A percentile compares a stretch with the other conserved stretches of the same genome.
These are phyloP conservation scores for Magallana nippona DNA, from an alignment of 2,888 invertebrate species.

Conservation along the genomic window DNA sequence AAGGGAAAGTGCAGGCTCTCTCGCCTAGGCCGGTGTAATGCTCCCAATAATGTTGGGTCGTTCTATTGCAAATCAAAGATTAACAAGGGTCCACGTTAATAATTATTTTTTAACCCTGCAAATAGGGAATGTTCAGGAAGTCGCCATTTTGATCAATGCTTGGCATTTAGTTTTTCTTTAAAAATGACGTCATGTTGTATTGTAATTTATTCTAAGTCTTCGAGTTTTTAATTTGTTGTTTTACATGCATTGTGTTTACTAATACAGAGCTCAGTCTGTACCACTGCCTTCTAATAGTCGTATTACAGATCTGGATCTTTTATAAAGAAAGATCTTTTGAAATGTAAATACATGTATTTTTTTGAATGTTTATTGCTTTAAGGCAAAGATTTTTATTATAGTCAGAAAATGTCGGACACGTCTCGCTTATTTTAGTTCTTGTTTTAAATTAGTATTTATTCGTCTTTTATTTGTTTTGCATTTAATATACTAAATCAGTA, in stretches of 20 bases:
- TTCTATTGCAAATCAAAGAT: not conserved
- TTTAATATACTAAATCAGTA: no score
- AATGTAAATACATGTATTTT: not conserved
- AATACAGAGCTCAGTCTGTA: constrained; percentile 2
- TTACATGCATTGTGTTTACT: not conserved
- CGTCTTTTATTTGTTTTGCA: no score
- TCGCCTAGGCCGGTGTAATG: constrained; percentile 16
- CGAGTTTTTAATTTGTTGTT: not conserved
- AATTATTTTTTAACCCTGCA: not conserved
- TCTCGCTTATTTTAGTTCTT: not conserved
- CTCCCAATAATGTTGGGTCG: not conserved
- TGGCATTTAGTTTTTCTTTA: not conserved
- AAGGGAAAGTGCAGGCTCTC: constrained; percentile 57
- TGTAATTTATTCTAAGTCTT: not conserved
- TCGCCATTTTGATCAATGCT: not conserved
- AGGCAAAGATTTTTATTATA: no score
- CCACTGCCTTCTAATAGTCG: constrained; percentile 1
- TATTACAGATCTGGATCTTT: not conserved
- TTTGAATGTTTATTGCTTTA: no score
- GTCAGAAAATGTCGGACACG: not conserved
- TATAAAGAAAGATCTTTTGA: not conserved
- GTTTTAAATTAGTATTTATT: no score
- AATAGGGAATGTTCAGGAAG: not conserved
- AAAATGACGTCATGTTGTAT: not conserved
- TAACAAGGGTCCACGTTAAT: not conserved